Percentiles rank a stretch among this genome's conserved stretches.
These are phyloP conservation scores for Sinotaia quadrata DNA, from an alignment of 2,888 invertebrate species.

Conservation along the genomic window DNA sequence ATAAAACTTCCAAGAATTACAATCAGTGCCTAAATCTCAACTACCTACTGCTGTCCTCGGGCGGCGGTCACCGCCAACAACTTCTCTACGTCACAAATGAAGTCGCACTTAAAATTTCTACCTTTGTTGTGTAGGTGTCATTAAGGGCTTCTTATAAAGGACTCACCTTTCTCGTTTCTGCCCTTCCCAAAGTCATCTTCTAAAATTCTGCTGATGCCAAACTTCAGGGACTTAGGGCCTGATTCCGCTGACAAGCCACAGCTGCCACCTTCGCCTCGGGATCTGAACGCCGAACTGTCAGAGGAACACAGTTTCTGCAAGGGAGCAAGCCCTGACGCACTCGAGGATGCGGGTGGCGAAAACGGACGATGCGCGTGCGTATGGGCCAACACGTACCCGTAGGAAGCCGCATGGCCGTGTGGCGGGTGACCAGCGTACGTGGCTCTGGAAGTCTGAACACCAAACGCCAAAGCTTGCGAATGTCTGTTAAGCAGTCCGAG, in stretches of 20 bases:
- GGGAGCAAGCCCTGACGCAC: slow-evolving; percentile 55
- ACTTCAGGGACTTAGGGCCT: slow-evolving; percentile 31
- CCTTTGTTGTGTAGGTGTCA: too few species aligned
- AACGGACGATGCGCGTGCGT: slow-evolving; percentile 19
- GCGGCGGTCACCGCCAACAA: too few species aligned
- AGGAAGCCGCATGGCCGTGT: background rate
- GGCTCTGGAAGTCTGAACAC: slow-evolving; percentile 6
- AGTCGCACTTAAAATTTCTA: too few species aligned
- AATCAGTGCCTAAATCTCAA: too few species aligned
- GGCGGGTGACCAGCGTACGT: background rate
- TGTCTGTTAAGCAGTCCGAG: slow-evolving; percentile 20
- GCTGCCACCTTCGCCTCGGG: slow-evolving; percentile 24
- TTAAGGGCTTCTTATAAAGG: too few species aligned
- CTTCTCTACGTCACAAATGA: too few species aligned
- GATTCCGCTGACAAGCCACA: slow-evolving; percentile 3
- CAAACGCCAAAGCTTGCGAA: slow-evolving; percentile 3
- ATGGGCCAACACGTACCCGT: slow-evolving; percentile 29
- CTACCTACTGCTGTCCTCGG: too few species aligned
- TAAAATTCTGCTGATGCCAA: slow-evolving; percentile 37
- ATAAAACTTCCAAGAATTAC: too few species aligned
- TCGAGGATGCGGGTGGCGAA: slow-evolving; percentile 23
- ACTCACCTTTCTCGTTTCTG: slow-evolving; percentile 33
- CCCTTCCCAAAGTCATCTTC: slow-evolving; percentile 39
- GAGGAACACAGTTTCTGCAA: slow-evolving; percentile 58
- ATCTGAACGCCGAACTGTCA: slow-evolving; percentile 43